Evolutionary conservation across 2,113 vertebrate species (phyloP).

Genomic region (Arizona elegans): DNA sequence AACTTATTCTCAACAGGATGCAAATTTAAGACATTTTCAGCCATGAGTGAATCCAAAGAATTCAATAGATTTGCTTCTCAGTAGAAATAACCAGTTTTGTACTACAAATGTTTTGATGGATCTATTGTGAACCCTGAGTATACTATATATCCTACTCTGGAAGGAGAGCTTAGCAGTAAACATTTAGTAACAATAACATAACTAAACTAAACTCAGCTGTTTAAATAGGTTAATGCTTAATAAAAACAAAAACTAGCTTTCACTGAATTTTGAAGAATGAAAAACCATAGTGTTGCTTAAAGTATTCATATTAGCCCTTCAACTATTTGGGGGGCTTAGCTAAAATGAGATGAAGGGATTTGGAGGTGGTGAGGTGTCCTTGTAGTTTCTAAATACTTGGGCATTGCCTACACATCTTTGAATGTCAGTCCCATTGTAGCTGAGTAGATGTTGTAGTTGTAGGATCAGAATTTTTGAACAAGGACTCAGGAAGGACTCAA

Average conservation of each 20-base stretch:
- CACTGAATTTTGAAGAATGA: neutral
- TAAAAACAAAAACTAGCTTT: neutral
- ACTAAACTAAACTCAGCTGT: neutral
- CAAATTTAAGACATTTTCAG: neutral
- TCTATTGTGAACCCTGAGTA: neutral
- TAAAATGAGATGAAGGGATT: neutral
- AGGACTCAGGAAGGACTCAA: neutral
- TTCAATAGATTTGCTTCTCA: neutral
- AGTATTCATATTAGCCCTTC: neutral
- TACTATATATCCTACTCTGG: neutral
- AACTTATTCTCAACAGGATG: neutral
- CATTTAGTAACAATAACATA: neutral
- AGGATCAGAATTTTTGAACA: neutral
- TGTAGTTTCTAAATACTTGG: neutral
- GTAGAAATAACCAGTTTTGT: neutral
- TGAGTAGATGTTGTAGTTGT: neutral
- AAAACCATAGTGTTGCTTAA: neutral
- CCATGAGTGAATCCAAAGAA: neutral
- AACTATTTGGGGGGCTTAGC: neutral
- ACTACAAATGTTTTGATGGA: neutral
- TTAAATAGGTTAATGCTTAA: neutral
- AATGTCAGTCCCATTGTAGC: neutral
- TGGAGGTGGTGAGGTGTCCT: neutral
- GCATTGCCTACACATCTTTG: neutral
- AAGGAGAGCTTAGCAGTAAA: neutral